Percentiles rank a stretch among this genome's conserved stretches.
phyloP scores from a whole-genome alignment of 2,113 vertebrate genomes.

The Chiloscyllium plagiosum region DNA sequence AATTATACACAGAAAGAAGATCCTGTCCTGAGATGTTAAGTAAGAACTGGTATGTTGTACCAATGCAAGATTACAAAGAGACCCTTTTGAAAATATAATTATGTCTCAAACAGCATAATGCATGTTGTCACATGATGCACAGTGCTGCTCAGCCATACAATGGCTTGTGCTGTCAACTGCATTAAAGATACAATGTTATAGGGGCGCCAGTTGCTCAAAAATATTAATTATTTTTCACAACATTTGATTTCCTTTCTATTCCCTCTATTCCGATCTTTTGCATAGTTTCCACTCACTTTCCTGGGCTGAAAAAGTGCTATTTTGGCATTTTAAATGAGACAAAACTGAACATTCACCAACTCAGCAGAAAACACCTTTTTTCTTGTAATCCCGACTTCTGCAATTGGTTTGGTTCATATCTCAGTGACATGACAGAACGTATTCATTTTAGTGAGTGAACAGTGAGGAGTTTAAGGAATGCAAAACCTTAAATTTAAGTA shows the following conservation, averaged over 20 bases:
- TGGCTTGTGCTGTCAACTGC: neutral
- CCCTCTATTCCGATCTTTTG: neutral
- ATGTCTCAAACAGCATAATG: neutral
- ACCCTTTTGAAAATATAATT: neutral
- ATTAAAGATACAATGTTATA: neutral
- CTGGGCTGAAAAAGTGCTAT: neutral
- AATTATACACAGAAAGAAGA: neutral
- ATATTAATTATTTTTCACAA: neutral
- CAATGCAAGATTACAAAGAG: neutral
- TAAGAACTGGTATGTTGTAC: neutral
- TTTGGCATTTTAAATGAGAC: neutral
- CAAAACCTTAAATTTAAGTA: conserved; percentile 1
- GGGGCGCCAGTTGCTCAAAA: neutral
- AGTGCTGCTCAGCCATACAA: neutral
- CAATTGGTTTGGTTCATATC: neutral
- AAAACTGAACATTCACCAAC: neutral
- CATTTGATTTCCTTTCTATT: neutral
- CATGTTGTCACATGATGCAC: neutral
- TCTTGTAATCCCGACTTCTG: neutral
- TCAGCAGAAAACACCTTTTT: neutral
- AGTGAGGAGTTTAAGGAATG: neutral
- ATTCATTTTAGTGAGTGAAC: neutral
- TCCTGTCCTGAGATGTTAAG: neutral
- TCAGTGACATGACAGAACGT: neutral
- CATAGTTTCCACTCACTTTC: neutral